Evolutionary conservation across 2,797 vertebrate genomes (phyloP), one percentile per base, ranked within the genome.

Genomic region (Nannoperca australis): DNA sequence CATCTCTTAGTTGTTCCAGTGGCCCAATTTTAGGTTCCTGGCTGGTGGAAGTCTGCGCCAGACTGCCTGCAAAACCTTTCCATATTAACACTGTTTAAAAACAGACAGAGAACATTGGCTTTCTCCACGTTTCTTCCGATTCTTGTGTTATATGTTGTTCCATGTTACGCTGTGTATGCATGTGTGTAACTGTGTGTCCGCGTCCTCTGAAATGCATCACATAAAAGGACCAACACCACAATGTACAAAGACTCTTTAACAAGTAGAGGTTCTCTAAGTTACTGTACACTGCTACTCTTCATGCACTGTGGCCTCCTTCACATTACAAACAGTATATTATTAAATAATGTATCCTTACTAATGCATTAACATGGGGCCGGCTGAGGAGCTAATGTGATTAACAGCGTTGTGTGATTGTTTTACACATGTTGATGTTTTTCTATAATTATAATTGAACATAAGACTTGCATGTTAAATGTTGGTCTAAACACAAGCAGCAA

Each of bases 1-100:
- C 6, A 11, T 54, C 7, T n/a, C 32, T 40, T 14, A 12, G 14
- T 20, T 5, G 20, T 18, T 54, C 13, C 5, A 45, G 13, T 1
- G 3, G 32, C 15, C 22, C 47, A 27, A 64, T n/a, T 45, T n/a
- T n/a, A n/a, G 0, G 50, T 0, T 55, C 2, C 0, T 32, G 2
- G 45, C 10, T 45, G 40, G 22, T 61, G 8, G 22, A 27, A 11
- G 0, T 18, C 3, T 27, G 51, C 17, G 32, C 32, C 11, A 13
- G 32, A n/a, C 44, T 47, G 17, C 44, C 3, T 47, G 15, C 14
- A 14, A 18, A 8, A 2, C 9, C 24, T 56, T 50, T 34, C 6
- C 34, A 7, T 18, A 15, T 61, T 27, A 17, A 27, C 38, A 17
- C 13, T 27, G 38, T 42, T 10, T 18, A 4, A 14, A 24, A 40